Conservation (phyloP, 2,797 vertebrate species). For the Alca torda region DNA sequence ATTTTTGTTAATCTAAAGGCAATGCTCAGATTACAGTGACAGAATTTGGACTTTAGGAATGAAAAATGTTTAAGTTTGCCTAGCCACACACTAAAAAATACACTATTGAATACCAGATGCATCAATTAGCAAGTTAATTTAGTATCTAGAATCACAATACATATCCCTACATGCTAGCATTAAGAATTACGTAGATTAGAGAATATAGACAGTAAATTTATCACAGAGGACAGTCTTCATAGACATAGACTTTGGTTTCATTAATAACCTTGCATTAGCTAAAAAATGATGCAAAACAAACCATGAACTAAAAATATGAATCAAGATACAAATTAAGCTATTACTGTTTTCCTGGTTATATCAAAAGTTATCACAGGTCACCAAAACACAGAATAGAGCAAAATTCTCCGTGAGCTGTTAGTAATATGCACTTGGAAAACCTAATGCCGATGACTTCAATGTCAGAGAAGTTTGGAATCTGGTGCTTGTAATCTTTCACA, state of each 20-base stretch:
- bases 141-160: background rate
- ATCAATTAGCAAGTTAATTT: background rate
- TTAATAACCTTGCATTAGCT: background rate
- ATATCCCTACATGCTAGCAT: background rate
- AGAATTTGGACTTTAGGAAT: background rate
- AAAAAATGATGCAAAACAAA: background rate
- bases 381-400: background rate
- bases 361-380: background rate
- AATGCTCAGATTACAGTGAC: background rate
- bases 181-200: background rate
- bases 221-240: background rate
- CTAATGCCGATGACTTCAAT: conserved; percentile 7
- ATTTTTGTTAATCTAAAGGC: background rate
- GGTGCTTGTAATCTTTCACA: conserved; percentile 21
- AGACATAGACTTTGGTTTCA: background rate
- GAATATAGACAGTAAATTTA: background rate
- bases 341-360: background rate
- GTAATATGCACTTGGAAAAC: background rate
- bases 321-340: background rate
- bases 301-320: background rate
- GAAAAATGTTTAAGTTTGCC: background rate
- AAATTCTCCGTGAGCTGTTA: background rate
- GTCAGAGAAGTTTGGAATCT: conserved; percentile 28
- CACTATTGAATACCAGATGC: background rate
- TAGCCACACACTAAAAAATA: background rate